These are phyloP conservation scores for Proterorhinus semilunaris DNA, from an alignment of 2,113 vertebrate genomes.

Conservation along the genomic window DNA sequence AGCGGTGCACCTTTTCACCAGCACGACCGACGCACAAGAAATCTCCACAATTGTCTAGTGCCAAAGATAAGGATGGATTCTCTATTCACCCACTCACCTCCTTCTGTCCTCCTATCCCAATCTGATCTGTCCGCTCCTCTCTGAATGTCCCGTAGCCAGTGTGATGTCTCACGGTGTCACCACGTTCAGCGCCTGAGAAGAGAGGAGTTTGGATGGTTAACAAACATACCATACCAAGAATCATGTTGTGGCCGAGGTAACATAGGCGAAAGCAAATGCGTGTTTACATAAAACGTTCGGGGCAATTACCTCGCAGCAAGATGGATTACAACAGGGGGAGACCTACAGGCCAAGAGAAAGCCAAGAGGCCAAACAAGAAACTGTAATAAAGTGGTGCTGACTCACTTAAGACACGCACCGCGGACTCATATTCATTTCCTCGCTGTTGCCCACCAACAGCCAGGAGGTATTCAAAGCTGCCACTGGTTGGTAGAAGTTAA, in stretches of 20 bases:
- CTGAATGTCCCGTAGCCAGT: constrained; percentile 19
- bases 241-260: constrained; percentile 17
- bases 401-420: constrained; percentile 6
- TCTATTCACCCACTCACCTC: constrained; percentile 50
- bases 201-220: constrained; percentile 39
- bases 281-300: background rate
- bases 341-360: background rate
- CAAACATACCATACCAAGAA: constrained; percentile 13
- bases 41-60: background rate
- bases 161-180: constrained; percentile 34
- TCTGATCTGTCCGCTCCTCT: constrained; percentile 13
- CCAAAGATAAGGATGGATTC: constrained; percentile 4
- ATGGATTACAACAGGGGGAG: background rate
- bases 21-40: background rate
- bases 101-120: constrained; percentile 37
- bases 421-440: background rate
- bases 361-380: constrained; percentile 13
- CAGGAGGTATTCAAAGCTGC: background rate
- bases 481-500: background rate
- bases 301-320: constrained; percentile 7
- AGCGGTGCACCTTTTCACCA: constrained; percentile 1
- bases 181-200: constrained; percentile 53
- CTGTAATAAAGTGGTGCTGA: constrained; percentile 22
- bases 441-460: background rate
- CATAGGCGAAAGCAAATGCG: background rate